These are phyloP conservation scores for Drosophila parthenogenetica DNA, from an alignment of 2,888 invertebrate species.

Conservation along the genomic window DNA sequence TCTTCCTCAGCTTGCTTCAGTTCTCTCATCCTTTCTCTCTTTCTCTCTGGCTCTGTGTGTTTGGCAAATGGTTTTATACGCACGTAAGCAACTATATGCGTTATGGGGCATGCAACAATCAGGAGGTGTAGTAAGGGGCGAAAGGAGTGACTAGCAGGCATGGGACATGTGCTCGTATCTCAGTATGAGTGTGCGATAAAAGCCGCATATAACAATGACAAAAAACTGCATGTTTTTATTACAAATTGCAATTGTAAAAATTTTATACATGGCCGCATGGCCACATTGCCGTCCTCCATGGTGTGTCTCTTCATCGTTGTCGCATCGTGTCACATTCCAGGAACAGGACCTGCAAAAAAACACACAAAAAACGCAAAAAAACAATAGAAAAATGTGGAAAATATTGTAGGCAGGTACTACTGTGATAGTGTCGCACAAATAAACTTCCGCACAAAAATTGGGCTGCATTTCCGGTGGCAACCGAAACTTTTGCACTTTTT, in stretches of 20 bases:
- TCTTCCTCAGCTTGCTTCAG: not conserved
- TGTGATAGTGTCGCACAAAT: conserved; percentile 75
- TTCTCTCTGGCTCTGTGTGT: not conserved
- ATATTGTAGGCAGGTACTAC: conserved; percentile 33
- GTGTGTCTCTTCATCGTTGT: conserved; percentile 23
- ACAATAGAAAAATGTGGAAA: conserved; percentile 2
- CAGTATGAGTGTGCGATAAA: conserved; percentile 53
- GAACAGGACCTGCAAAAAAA: conserved; percentile 38
- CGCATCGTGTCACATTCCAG: conserved; percentile 74
- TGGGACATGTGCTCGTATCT: conserved; percentile 29
- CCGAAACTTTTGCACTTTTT: conserved; percentile 12
- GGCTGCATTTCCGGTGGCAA: conserved; percentile 65
- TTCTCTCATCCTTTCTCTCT: not conserved
- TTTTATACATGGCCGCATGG: conserved; percentile 76
- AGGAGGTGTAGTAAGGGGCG: not conserved
- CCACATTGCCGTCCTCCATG: conserved; percentile 57
- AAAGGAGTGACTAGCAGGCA: not conserved
- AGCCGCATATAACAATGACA: conserved; percentile 74
- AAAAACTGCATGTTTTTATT: conserved; percentile 78
- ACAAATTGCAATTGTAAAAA: conserved; percentile 81
- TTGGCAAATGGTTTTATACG: conserved; percentile 59
- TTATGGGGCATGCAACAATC: conserved; percentile 7
- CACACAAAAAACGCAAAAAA: not conserved
- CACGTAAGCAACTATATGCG: conserved; percentile 37
- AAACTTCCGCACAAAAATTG: conserved; percentile 78